A percentile compares a stretch with the other conserved stretches of the same genome.
Conservation (phyloP, 2,888 invertebrate genomes). For the Lottia gigantea region DNA sequence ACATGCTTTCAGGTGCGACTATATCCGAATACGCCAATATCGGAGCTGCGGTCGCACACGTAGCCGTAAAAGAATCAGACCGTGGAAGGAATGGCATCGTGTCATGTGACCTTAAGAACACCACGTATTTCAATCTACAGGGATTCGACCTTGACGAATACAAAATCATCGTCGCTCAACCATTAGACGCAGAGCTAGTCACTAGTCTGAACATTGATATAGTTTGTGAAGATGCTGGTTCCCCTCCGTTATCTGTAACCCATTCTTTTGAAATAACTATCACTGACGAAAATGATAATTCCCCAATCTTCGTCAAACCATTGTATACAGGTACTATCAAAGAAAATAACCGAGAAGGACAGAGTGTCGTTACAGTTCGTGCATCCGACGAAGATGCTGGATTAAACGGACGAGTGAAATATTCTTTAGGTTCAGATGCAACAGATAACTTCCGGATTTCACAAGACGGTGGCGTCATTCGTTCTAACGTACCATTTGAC, state of each 20-base stretch:
- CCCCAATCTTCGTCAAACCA: constrained; percentile 47
- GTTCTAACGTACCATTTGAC: constrained; percentile 47
- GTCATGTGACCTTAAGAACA: constrained; percentile 37
- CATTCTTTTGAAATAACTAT: constrained; percentile 53
- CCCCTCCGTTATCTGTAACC: constrained; percentile 45
- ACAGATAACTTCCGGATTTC: constrained; percentile 45
- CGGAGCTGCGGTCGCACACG: constrained; percentile 56
- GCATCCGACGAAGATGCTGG: constrained; percentile 56
- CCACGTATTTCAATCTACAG: constrained; percentile 41
- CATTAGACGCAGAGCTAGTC: constrained; percentile 53
- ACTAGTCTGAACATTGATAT: constrained; percentile 48
- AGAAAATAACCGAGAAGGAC: constrained; percentile 56
- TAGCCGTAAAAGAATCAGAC: constrained; percentile 58
- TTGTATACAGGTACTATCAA: constrained; percentile 43
- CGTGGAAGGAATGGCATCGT: constrained; percentile 51
- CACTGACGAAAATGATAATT: constrained; percentile 61
- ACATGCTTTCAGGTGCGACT: constrained; percentile 34
- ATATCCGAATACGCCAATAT: constrained; percentile 52
- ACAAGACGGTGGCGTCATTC: constrained; percentile 42
- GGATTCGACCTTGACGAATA: constrained; percentile 46
- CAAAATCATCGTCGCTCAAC: constrained; percentile 49
- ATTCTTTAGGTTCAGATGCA: constrained; percentile 44
- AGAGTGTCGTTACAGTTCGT: constrained; percentile 47
- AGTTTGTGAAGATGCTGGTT: constrained; percentile 58
- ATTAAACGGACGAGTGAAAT: constrained; percentile 41